Conservation (phyloP, 2,113 vertebrate species). For the Pygoscelis adeliae region DNA sequence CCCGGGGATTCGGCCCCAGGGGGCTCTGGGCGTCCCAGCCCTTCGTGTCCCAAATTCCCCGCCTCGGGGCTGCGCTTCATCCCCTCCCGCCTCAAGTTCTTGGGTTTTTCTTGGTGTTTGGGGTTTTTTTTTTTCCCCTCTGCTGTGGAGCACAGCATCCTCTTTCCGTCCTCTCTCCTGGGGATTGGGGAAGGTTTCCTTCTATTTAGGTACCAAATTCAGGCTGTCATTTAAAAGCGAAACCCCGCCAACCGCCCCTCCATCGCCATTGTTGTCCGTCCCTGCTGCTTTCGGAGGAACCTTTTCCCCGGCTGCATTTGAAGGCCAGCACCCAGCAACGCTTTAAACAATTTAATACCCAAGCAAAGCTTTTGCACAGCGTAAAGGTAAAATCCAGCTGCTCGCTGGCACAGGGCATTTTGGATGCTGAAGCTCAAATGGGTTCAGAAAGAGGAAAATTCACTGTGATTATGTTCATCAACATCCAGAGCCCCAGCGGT, state of each 20-base stretch:
- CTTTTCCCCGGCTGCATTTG: background rate
- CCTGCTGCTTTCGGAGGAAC: too few species aligned
- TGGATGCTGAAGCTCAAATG: background rate
- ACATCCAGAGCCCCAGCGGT: fast-evolving
- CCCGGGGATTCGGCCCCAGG: background rate
- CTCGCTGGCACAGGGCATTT: fast-evolving
- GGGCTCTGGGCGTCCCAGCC: background rate
- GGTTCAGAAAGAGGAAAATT: background rate
- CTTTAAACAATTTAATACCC: too few species aligned
- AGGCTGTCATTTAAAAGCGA: background rate
- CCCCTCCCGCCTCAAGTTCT: background rate
- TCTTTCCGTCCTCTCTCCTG: background rate
- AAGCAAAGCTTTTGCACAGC: background rate
- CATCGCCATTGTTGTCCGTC: fast-evolving
- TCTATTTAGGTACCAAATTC: background rate
- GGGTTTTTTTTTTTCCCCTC: background rate
- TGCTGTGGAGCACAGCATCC: background rate
- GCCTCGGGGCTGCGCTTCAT: too few species aligned
- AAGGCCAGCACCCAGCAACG: background rate
- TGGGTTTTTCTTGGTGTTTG: background rate
- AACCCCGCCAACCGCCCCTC: fast-evolving
- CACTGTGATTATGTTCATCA: fast-evolving
- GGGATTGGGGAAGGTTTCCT: background rate
- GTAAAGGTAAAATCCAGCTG: background rate
- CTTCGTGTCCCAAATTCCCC: fast-evolving